Evolutionary conservation across 2,888 invertebrate species (phyloP), one percentile per base, ranked within the genome.

Genomic region (Eutolmus rufibarbis): DNA sequence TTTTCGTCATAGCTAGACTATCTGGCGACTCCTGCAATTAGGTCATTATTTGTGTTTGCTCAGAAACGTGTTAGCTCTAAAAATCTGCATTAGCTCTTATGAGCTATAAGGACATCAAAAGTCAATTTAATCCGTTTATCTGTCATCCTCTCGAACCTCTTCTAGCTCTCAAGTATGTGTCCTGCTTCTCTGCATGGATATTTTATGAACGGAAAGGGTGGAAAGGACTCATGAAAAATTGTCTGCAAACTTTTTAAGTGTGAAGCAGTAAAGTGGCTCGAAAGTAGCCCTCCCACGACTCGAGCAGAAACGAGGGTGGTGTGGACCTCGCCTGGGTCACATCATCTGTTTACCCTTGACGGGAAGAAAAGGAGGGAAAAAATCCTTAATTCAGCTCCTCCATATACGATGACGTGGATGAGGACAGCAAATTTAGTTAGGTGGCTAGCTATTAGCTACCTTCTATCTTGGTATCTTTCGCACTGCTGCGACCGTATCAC

Each of bases 121-220:
- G 79, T 79, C 79, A 51, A 79, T 79, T 79, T 79, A 79, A 79
- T 79, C 79, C 79, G 79, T 79, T 79, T 79, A 79, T 51, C 79
- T 31, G 51, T 31, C 79, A 51, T 79, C 79, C 79, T n/a, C 51
- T 79, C 51, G 51, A 51, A 51, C 14, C 51, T 28, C 51, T 51
- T 51, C 7, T 16, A 46, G 79, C 31, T 31, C 31, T 31, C 51
- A 51, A 79, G 51, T 51, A 23, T 51, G 14, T 46, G 31, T 79
- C 79, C 79, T 51, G 51, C 28, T 46, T 23, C 51, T 28, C 79
- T 79, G 28, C 40, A 78, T 78, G 78, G 78, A 78, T 78, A 51
- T 51, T 79, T 79, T 51, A 79, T 79, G 79, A 79, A 79, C 79
- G 51, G 23, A 3, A 5, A 57, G 66, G 57, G n/a, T n/a, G 19